Base-by-base conservation (phyloP, 2,888 invertebrate species). In the Caenorhabditis sp. region DNA sequence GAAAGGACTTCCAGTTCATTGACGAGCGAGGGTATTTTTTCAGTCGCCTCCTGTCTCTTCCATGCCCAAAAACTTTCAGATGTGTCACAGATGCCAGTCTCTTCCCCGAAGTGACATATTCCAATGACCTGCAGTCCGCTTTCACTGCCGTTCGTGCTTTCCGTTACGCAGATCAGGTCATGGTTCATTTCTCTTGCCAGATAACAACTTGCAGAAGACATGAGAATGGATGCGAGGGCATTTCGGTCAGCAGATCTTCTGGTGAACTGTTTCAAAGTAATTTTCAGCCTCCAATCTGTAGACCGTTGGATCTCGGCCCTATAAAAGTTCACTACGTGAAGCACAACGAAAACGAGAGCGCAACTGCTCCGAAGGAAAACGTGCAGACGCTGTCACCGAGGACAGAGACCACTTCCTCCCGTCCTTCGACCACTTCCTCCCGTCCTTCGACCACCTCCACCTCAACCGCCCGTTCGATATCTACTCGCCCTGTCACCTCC, bases 201-300 rank as follows among this genome's bases (percentile, higher is more conserved):
- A 84, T 88, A 17, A 88, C 88, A 0, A 58, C 87, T 5, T 88
- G 88, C 45, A 53, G 79, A 26, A 80, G 75, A 45, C 76, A 70
- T 1, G 86, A 86, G 22, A 79, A 86, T 32, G 88, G 88, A 0
- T 88, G 88, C 61, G 87, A 87, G 56, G 87, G 87, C 11, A 87
- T 88, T 30, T 83, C 86, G 53, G 87, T 87, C 20, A 58, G 77
- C n/a, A 27, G 48, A 7, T 20, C 8, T 27, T 50, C 15, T n/a
- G 13, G 22, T 37, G 13, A 53, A 24, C 2, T 26, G 0, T 37
- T 45, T 55, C 11, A 59, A n/a, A n/a, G n/a, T n/a, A n/a, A n/a
- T 11, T 65, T 78, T 27, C 45, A 81, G 81, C 82, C 82, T 11
- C 82, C 82, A 11, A 68, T 72, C 5, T 82, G 82, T 46, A 61